Evolutionary conservation across 2,888 invertebrate species (phyloP).

Genomic region (Neoaliturus tenellus): DNA sequence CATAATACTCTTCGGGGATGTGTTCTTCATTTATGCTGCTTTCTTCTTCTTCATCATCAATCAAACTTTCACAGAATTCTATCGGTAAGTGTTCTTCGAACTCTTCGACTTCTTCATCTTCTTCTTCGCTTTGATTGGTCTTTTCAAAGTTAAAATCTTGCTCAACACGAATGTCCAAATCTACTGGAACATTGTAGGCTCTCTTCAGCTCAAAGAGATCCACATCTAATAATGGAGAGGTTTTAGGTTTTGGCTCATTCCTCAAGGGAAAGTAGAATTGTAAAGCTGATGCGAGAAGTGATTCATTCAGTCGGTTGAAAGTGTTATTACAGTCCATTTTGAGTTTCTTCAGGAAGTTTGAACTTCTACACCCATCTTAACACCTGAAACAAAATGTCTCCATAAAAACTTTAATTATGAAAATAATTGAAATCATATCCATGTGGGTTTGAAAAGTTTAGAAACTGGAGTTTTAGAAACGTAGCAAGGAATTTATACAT

Average conservation of each 20-base stretch:
- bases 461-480: too few relatives aligned
- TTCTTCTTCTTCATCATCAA: constrained; percentile 1
- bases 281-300: background rate
- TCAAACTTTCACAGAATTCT: constrained; percentile 11
- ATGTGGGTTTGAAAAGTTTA: too few relatives aligned
- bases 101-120: background rate
- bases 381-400: background rate
- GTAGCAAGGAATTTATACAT: too few relatives aligned
- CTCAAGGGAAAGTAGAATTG: background rate
- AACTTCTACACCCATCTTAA: background rate
- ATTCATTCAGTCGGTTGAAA: background rate
- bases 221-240: background rate
- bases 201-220: background rate
- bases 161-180: background rate
- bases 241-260: constrained; percentile 18
- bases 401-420: too few relatives aligned
- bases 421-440: too few relatives aligned
- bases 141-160: background rate
- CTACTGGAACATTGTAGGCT: background rate
- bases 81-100: constrained; percentile 10
- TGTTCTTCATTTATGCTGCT: background rate
- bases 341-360: background rate
- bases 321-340: background rate
- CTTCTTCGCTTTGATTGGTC: background rate
- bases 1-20: background rate